Evolutionary conservation across 2,113 vertebrate species (phyloP), one percentile per base, ranked within the genome.

Genomic region (Neogale vison): DNA sequence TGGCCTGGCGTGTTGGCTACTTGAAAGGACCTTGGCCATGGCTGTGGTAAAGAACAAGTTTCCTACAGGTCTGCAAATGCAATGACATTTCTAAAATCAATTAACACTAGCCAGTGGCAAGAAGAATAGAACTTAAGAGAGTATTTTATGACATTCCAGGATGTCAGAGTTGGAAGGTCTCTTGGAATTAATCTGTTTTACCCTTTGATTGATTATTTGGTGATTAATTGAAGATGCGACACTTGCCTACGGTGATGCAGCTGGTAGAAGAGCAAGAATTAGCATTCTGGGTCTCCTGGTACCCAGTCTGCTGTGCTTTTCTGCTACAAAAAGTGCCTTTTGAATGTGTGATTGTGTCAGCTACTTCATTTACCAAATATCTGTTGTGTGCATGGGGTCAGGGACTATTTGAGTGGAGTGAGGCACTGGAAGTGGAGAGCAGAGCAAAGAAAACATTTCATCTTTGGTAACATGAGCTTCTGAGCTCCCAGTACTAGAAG

Each of bases 11-110:
- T 55, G 57, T 61, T 93, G 69, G 95, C 82, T 95, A 4, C 74
- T 95, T 96, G 86, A 90, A 95, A 96, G 39, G 86, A 92, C 79
- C 15, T 92, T 72, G 77, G 72, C 18, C 72, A 91, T 74, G 0
- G 0, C 86, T 65, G 11, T 79, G 81, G 76, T 94, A 81, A 57
- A 63, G 29, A 93, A 81, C 24, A 82, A 67, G 69, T 92, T 90
- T 92, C 71, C 57, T 90, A 34, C 77, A 89, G 20, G 69, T 45
- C 52, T 57, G 34, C 39, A 93, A 85, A 93, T 84, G 55, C 12
- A 59, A 20, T 57, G 13, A 26, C 21, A 23, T 36, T 79, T 94
- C 77, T 76, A 82, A 88, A 97, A 86, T 69, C 50, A 67, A 82
- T 93, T 23, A 88, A 26, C 21, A 17, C n/a, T 15, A n/a, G 39